Base-by-base conservation (phyloP, 2,888 invertebrate genomes). In the Glyphotaelius pellucidus region DNA sequence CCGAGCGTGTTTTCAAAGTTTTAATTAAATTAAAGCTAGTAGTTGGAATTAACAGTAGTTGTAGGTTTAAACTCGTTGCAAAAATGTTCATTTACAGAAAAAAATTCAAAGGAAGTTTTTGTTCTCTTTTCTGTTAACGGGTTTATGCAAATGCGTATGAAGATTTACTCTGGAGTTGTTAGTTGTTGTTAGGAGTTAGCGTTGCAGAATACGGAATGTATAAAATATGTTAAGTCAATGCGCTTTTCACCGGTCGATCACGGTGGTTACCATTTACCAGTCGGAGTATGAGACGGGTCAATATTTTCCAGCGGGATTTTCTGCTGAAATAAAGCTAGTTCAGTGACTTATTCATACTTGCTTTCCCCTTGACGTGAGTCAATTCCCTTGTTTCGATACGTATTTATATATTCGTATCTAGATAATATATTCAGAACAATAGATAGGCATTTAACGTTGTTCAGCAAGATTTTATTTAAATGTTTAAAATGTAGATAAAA, bases 131-230 rank as follows among this genome's bases (percentile, higher is more conserved):
- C 67, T n/a, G 25, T 67, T 67, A 25, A 67, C 67, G 67, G 67
- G 67, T n/a, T 67, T 67, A 67, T 67, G 67, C 67, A 67, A 67
- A 67, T 67, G 67, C 67, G 67, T 67, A 67, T 67, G n/a, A 67
- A 67, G 67, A 67, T 67, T 67, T 67, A 67, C 25, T 67, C 67
- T 67, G 67, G 67, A n/a, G 67, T 67, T 67, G 67, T 67, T 67
- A 67, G 25, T 67, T 67, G 67, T n/a, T 25, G 67, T 67, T 25
- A 67, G n/a, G 67, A 67, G 67, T 67, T 67, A 67, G 25, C 25
- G 25, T 1, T 67, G 25, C 67, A 67, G 67, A 67, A 67, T 67
- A 67, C 67, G 9, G 67, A 67, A 67, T 67, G 67, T 25, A 67
- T 67, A 67, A 67, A 67, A 67, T 67, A 67, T 67, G 67, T 67